These are phyloP conservation scores for Scolanthus callimorphus DNA, from an alignment of 92 coral and sea anemone species.

Conservation along the genomic window DNA sequence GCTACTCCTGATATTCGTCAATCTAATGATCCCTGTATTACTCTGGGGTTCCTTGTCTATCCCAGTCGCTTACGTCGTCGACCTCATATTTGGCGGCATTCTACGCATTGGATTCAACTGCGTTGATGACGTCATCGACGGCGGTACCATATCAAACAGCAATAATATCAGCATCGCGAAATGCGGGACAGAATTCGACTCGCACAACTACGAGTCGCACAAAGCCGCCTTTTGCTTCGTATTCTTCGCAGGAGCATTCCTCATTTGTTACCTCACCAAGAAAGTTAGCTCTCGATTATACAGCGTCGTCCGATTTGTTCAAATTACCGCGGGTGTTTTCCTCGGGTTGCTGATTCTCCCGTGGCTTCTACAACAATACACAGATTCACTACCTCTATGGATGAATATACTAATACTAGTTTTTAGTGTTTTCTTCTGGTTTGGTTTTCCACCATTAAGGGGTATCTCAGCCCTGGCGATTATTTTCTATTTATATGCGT, in stretches of 20 bases:
- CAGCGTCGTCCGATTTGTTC: constrained; percentile 20
- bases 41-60: constrained; percentile 64
- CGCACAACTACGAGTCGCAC: constrained; percentile 31
- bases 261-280: constrained; percentile 20
- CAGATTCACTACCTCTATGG: constrained; percentile 49
- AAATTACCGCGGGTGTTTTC: constrained; percentile 36
- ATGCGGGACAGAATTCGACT: constrained; percentile 19
- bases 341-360: constrained; percentile 56
- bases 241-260: constrained; percentile 26
- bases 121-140: no score
- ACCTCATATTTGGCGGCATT: constrained; percentile 55
- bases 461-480: constrained; percentile 57
- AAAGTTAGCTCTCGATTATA: not conserved
- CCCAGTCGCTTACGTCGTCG: constrained; percentile 68
- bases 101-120: constrained; percentile 69
- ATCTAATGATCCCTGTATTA: constrained; percentile 54
- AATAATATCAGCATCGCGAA: constrained; percentile 8
- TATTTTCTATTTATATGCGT: constrained; percentile 62
- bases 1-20: constrained; percentile 45
- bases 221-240: constrained; percentile 33
- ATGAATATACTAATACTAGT: constrained; percentile 45
- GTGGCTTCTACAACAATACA: constrained; percentile 75
- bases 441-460: constrained; percentile 79
- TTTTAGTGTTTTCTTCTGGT: constrained; percentile 75
- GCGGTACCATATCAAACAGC: no score